Evolutionary conservation across 2,113 vertebrate genomes (phyloP).

Genomic region (Bujurquina vittata): DNA sequence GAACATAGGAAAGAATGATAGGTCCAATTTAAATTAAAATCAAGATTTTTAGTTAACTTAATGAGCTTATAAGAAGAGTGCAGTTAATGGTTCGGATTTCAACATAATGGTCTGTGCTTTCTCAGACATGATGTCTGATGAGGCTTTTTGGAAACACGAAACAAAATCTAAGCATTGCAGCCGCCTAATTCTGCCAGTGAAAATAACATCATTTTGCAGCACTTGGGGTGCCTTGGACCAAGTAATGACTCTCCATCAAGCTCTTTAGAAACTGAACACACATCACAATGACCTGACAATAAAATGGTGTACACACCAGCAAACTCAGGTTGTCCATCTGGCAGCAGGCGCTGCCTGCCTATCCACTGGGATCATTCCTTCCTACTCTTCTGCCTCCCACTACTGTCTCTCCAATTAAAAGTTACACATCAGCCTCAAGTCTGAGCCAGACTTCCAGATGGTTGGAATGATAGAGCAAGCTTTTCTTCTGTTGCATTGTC

Average conservation of each 20-base stretch:
- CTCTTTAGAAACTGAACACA: constrained; percentile 37
- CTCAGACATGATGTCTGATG: neutral
- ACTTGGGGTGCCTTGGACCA: constrained; percentile 16
- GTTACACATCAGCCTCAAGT: constrained; percentile 74
- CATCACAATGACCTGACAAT: constrained; percentile 40
- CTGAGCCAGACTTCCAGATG: constrained; percentile 78
- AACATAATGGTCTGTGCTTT: neutral
- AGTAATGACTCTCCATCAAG: constrained; percentile 3
- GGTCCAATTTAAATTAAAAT: neutral
- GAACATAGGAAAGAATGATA: neutral
- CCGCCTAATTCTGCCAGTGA: neutral
- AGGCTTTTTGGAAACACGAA: neutral
- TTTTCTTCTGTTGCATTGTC: constrained; percentile 70
- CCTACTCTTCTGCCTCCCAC: constrained; percentile 64
- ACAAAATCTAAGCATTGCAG: neutral
- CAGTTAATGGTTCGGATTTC: neutral
- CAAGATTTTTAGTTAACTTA: neutral
- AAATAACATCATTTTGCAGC: constrained; percentile 30
- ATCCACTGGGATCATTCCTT: constrained; percentile 70
- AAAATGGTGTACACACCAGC: constrained; percentile 52
- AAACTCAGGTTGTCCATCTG: constrained; percentile 73
- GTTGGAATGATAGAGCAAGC: constrained; percentile 70
- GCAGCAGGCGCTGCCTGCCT: constrained; percentile 52
- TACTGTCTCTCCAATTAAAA: constrained; percentile 80
- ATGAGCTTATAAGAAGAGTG: neutral